Percentiles rank a stretch among this genome's conserved stretches.
Conservation (phyloP, 2,888 invertebrate species). For the Polylopha cassiicola region DNA sequence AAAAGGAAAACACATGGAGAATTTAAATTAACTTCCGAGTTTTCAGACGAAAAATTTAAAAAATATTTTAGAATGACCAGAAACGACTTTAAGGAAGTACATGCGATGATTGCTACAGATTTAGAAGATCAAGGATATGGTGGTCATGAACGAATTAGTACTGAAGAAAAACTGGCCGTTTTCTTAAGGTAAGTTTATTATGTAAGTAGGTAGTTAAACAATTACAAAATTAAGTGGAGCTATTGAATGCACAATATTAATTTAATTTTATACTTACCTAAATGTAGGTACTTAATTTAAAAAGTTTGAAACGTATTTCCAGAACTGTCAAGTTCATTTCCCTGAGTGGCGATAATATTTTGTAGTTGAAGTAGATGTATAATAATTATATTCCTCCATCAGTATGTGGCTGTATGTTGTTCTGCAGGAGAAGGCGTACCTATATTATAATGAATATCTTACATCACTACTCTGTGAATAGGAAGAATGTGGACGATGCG, state of each 20-base stretch:
- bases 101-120: slow-evolving; percentile 14
- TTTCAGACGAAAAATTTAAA: slow-evolving; percentile 17
- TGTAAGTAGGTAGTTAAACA: background rate
- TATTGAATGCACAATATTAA: slow-evolving; percentile 5
- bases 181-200: slow-evolving; percentile 7
- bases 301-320: slow-evolving; percentile 6
- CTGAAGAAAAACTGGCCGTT: slow-evolving; percentile 11
- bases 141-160: slow-evolving; percentile 16
- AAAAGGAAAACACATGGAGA: slow-evolving; percentile 17
- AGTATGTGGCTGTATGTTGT: slow-evolving; percentile 9
- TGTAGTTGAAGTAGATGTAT: slow-evolving; percentile 8
- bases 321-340: slow-evolving; percentile 10
- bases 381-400: slow-evolving; percentile 5
- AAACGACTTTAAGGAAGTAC: slow-evolving; percentile 18
- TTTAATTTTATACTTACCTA: too few species aligned
- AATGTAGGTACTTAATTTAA: slow-evolving; percentile 1
- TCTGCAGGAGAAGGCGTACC: slow-evolving; percentile 15
- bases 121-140: too few species aligned
- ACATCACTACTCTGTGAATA: slow-evolving; percentile 17
- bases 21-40: slow-evolving; percentile 16
- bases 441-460: slow-evolving; percentile 14
- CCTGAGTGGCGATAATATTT: slow-evolving; percentile 11
- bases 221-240: background rate
- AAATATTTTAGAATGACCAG: slow-evolving; percentile 18
- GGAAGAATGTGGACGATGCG: slow-evolving; percentile 16